Conservation (phyloP, 1,140 invertebrate genomes). For the Drosophila sproati region DNA sequence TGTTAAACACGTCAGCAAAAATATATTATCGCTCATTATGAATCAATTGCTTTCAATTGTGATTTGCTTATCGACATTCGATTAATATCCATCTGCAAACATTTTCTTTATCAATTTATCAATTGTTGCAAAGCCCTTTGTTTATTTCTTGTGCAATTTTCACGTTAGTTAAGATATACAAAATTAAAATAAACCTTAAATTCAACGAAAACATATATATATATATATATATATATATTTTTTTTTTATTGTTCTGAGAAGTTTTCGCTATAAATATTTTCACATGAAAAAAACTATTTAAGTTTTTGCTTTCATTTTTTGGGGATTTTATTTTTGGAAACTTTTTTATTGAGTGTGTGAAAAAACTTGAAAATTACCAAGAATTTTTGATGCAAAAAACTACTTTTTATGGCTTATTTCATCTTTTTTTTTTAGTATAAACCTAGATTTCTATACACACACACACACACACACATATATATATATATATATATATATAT, state of each 20-base stretch:
- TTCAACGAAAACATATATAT: no score
- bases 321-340: slow-evolving; percentile 37
- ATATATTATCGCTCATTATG: slow-evolving; percentile 34
- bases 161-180: neutral
- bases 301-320: slow-evolving; percentile 15
- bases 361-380: neutral
- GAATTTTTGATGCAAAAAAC: no score
- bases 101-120: slow-evolving; percentile 3
- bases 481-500: neutral
- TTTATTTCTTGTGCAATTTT: slow-evolving; percentile 13
- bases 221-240: no score
- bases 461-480: no score
- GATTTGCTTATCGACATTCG: slow-evolving; percentile 13
- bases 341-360: slow-evolving; percentile 22
- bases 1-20: neutral
- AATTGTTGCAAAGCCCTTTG: slow-evolving; percentile 3
- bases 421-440: no score
- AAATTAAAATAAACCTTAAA: neutral
- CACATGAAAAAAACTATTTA: slow-evolving; percentile 32
- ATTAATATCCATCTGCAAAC: slow-evolving; percentile 9
- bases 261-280: slow-evolving; percentile 21
- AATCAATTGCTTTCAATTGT: slow-evolving; percentile 49
- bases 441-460: no score
- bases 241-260: slow-evolving; percentile 26
- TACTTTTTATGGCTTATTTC: no score